Evolutionary conservation across 2,888 invertebrate genomes (phyloP).

Genomic region (Drosophila mulleri): DNA sequence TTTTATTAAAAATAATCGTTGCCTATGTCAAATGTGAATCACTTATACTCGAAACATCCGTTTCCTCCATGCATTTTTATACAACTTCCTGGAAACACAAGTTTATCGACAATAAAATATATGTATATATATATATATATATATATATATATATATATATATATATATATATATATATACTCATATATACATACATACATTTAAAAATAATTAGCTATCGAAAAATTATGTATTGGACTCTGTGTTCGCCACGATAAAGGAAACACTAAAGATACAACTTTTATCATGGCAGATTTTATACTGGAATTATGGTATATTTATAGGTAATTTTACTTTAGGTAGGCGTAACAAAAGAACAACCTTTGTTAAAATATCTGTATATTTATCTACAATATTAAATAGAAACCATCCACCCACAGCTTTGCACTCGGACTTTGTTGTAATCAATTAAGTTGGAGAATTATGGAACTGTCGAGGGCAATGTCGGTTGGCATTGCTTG

Average conservation of each 20-base stretch:
- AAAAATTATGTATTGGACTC: neutral
- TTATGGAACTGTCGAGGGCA: conserved; percentile 55
- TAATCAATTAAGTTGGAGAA: conserved; percentile 72
- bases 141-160: neutral
- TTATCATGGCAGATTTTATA: conserved; percentile 35
- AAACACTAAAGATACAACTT: conserved; percentile 11
- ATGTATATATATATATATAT: neutral
- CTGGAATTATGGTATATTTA: conserved; percentile 14
- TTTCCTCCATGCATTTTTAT: neutral
- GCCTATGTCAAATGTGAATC: conserved; percentile 6
- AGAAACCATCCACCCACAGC: conserved; percentile 41
- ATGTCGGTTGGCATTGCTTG: conserved; percentile 46
- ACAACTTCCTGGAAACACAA: conserved; percentile 16
- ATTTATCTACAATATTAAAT: conserved; percentile 20
- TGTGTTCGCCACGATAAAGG: conserved; percentile 23
- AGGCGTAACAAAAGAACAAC: conserved; percentile 25
- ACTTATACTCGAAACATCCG: conserved; percentile 1
- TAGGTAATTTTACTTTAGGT: conserved; percentile 2
- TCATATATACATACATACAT: neutral
- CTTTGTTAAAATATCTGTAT: conserved; percentile 30
- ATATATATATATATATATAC: too few relatives aligned
- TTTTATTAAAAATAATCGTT: neutral
- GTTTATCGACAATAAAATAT: neutral
- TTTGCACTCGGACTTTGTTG: conserved; percentile 42
- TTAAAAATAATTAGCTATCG: neutral